Conservation (phyloP, 1,140 invertebrate genomes). For the Bicyclus anynana region DNA sequence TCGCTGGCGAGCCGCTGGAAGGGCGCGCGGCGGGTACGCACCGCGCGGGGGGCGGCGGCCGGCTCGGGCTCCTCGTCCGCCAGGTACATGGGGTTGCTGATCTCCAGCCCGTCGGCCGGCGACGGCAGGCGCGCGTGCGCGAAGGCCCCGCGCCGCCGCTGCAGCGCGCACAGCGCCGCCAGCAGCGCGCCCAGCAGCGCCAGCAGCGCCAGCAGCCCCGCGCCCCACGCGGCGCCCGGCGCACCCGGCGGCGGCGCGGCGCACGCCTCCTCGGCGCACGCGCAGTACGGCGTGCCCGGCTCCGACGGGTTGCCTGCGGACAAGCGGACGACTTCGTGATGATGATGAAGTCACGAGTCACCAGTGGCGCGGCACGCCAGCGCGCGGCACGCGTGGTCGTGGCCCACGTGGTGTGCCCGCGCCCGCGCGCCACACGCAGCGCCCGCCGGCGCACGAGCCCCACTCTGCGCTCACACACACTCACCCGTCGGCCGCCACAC, state of each 20-base stretch:
- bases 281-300: conserved; percentile 67
- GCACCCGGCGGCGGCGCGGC: conserved; percentile 75
- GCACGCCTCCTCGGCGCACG: conserved; percentile 75
- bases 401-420: conserved; percentile 76
- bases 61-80: conserved; percentile 81
- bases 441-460: too few relatives aligned
- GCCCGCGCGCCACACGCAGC: conserved; percentile 17
- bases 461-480: conserved; percentile 4
- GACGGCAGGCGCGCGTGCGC: conserved; percentile 85
- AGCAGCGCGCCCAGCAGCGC: conserved; percentile 75
- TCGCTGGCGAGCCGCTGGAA: too few relatives aligned
- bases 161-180: too few relatives aligned
- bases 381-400: conserved; percentile 80
- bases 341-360: too few relatives aligned
- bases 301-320: conserved; percentile 27
- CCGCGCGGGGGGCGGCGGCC: conserved; percentile 20
- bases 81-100: conserved; percentile 91
- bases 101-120: conserved; percentile 78
- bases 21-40: too few relatives aligned
- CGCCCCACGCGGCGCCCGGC: conserved; percentile 72
- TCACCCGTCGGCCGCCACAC: conserved; percentile 42
- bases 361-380: conserved; percentile 42
- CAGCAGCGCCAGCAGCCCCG: conserved; percentile 69
- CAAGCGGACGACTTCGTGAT: too few relatives aligned
- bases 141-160: conserved; percentile 80